Conservation (phyloP, 2,797 vertebrate genomes). For the Bovichtus variegatus region DNA sequence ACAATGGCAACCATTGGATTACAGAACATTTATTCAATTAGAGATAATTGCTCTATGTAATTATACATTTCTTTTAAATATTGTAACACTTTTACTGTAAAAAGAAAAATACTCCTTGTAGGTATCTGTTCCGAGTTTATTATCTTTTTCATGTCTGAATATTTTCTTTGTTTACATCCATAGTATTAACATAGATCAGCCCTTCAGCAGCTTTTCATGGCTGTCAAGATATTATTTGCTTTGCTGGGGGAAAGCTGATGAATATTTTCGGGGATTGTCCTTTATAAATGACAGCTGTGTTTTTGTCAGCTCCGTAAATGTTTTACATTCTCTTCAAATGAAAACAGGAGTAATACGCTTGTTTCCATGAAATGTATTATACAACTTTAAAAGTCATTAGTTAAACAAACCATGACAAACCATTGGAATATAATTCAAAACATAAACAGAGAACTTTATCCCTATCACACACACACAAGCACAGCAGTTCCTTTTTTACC, state of each 20-base stretch:
- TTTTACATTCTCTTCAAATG: constrained; percentile 17
- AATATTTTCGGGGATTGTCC: constrained; percentile 24
- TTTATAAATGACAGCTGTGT: constrained; percentile 17
- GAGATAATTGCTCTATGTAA: too few relatives aligned
- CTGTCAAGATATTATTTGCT: constrained; percentile 36
- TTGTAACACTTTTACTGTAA: too few relatives aligned
- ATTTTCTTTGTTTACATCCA: background rate
- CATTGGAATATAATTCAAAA: constrained; percentile 48
- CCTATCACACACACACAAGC: constrained; percentile 43
- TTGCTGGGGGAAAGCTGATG: constrained; percentile 20
- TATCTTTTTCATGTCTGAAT: background rate
- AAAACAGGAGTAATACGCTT: constrained; percentile 10
- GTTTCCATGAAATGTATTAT: constrained; percentile 24
- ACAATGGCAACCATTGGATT: too few relatives aligned
- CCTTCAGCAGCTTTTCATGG: background rate
- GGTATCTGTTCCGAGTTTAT: background rate
- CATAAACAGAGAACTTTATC: constrained; percentile 45
- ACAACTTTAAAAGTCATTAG: constrained; percentile 39
- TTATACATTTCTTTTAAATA: too few relatives aligned
- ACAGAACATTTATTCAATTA: too few relatives aligned
- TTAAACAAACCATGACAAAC: constrained; percentile 36
- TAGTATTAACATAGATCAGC: background rate
- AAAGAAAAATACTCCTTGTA: too few relatives aligned
- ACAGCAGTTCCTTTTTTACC: constrained; percentile 76
- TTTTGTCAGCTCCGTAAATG: constrained; percentile 9